These are phyloP conservation scores for Sebastes steindachneri DNA, from an alignment of 2,797 vertebrate genomes.

Conservation along the genomic window DNA sequence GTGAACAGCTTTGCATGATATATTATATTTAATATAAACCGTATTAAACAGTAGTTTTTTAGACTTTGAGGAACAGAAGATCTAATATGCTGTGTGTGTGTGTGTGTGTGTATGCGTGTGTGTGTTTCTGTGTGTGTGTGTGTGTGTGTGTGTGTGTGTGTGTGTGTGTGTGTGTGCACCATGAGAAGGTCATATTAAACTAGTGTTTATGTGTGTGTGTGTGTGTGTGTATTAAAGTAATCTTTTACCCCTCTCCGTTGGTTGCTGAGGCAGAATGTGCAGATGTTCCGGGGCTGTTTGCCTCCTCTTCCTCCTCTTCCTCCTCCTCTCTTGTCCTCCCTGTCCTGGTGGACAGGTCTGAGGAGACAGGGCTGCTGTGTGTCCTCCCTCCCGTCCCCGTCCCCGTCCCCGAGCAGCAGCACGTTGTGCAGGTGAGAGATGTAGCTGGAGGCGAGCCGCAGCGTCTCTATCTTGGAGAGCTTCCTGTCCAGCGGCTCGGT, in stretches of 20 bases:
- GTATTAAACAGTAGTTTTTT: neutral
- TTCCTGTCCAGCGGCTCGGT: slow-evolving; percentile 91
- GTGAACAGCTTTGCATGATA: neutral
- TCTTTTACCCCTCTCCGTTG: slow-evolving; percentile 89
- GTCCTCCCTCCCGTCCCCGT: slow-evolving; percentile 86
- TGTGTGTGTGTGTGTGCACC: too few relatives aligned
- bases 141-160: too few relatives aligned
- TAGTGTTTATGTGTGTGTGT: neutral
- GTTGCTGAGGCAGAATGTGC: slow-evolving; percentile 94
- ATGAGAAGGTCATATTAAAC: too few relatives aligned
- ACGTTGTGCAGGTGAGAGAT: slow-evolving; percentile 92
- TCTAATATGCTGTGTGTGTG: too few relatives aligned
- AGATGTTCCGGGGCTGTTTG: slow-evolving; percentile 89
- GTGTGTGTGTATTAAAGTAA: neutral
- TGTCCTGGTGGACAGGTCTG: slow-evolving; percentile 74
- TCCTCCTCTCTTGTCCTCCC: slow-evolving; percentile 72
- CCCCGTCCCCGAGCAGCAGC: slow-evolving; percentile 69
- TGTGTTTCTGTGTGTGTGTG: too few relatives aligned
- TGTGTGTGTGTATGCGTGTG: too few relatives aligned
- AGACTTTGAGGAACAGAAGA: neutral
- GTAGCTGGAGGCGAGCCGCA: slow-evolving; percentile 92
- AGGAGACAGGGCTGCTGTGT: slow-evolving; percentile 86
- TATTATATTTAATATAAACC: neutral
- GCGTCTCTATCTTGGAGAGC: slow-evolving; percentile 92
- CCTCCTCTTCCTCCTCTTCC: slow-evolving; percentile 26